Evolutionary conservation across 2,888 invertebrate species (phyloP).

Genomic region (Galerucella calmariensis): DNA sequence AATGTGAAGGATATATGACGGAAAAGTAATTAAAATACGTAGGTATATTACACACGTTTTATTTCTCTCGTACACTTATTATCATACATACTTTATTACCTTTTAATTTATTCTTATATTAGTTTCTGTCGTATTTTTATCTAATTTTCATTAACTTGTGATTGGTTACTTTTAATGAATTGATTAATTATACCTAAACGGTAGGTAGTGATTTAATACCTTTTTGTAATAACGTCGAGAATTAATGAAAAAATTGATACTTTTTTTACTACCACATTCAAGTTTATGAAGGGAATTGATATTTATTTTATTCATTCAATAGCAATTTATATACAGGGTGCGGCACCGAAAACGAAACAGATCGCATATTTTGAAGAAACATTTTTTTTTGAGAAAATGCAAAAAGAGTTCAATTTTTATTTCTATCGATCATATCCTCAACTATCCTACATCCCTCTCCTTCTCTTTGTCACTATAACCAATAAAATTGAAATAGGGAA

Average conservation of each 20-base stretch:
- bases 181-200: background rate
- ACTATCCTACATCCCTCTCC: too few relatives aligned
- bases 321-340: background rate
- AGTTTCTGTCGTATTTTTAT: background rate
- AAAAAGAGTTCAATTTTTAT: too few relatives aligned
- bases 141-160: background rate
- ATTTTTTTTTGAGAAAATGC: too few relatives aligned
- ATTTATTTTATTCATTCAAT: background rate
- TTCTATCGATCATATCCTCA: too few relatives aligned
- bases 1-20: conserved; percentile 24
- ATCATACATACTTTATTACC: background rate
- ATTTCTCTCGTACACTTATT: background rate
- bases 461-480: too few relatives aligned
- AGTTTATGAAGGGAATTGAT: background rate
- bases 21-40: conserved; percentile 16
- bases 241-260: background rate
- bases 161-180: background rate
- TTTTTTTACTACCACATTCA: background rate
- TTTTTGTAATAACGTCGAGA: background rate
- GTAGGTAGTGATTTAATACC: conserved; percentile 1
- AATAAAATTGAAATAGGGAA: too few relatives aligned
- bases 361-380: too few relatives aligned
- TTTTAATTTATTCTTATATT: conserved; percentile 1
- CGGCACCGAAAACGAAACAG: too few relatives aligned
- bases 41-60: background rate